Evolutionary conservation across 2,797 vertebrate species (phyloP), one percentile per base, ranked within the genome.

Genomic region (Arrhamphus sclerolepis): DNA sequence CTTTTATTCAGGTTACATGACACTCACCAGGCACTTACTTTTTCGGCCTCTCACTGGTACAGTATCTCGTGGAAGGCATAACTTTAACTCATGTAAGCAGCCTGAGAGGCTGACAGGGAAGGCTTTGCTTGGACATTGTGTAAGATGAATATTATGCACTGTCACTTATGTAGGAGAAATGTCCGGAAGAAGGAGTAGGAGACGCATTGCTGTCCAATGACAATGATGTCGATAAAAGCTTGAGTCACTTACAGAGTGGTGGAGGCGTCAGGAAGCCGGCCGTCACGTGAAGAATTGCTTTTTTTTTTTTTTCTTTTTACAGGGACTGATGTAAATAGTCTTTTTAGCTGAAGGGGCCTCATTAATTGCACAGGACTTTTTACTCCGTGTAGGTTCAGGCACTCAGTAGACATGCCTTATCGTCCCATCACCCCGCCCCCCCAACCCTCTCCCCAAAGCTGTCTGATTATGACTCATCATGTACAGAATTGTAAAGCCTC

Each of bases 351-450:
- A 70, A 77, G 73, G 81, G 77, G 82, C 81, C 82, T 87, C 78
- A 41, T 79, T 86, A 80, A 83, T 87, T 85, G 84, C 82, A 81
- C 85, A 78, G 89, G 83, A 89, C 80, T 71, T 87, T 86, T 86
- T 77, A 72, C 84, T 83, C 65, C 24, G 75, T 77, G 78, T 82
- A 76, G 78, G 80, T 84, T 83, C 78, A 80, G 78, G 74, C 84
- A 74, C 82, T 87, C 75, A 61, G 86, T 83, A 84, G 81, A 89
- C 85, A 88, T 85, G 89, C 89, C 89, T 92, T 90, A 91, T 84
- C 75, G 72, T 73, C 68, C 80, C 80, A 56, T 62, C 54, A 18
- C 31, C 38, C 49, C 59, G 4, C 17, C 6, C 47, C 41, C 38
- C 22, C 38, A 13, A 8, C 28, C 22, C 51, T 16, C 19, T 19